Percentiles rank a stretch among this genome's conserved stretches.
Conservation (phyloP, 2,888 invertebrate species). For the Bedellia somnulentella region DNA sequence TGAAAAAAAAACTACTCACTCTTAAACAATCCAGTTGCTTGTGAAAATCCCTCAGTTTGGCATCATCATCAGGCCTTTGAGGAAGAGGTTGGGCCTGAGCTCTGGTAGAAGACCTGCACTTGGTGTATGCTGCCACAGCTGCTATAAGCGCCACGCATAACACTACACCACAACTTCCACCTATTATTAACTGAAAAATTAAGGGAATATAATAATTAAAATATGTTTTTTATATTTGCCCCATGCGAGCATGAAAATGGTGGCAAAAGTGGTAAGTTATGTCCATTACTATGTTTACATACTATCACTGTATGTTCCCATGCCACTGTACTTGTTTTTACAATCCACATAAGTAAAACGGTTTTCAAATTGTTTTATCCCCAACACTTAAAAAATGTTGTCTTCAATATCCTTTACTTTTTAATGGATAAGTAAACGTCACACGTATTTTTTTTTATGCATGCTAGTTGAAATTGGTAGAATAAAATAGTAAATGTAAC, state of each 20-base stretch:
- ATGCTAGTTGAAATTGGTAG: too few species aligned
- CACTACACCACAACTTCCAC: conserved; percentile 39
- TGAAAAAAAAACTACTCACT: too few species aligned
- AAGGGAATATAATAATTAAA: not conserved
- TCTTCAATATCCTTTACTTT: too few species aligned
- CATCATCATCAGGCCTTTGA: conserved; percentile 41
- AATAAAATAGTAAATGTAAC: too few species aligned
- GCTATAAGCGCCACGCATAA: conserved; percentile 36
- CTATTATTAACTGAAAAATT: conserved; percentile 30
- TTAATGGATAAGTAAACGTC: too few species aligned
- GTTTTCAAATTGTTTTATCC: too few species aligned
- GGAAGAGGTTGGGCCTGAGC: conserved; percentile 41
- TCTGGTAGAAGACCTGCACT: conserved; percentile 30
- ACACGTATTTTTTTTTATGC: too few species aligned
- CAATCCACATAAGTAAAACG: too few species aligned
- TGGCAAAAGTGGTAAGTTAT: not conserved
- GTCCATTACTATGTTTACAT: not conserved
- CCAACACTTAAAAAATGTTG: too few species aligned
- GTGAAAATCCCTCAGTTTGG: conserved; percentile 45
- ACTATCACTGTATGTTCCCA: not conserved
- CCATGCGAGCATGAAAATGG: not conserved
- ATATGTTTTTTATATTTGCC: not conserved
- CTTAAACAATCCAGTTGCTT: conserved; percentile 53
- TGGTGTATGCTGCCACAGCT: conserved; percentile 36
- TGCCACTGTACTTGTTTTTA: too few species aligned